Conservation (phyloP, 2,113 vertebrate species). For the Notothenia coriiceps region DNA sequence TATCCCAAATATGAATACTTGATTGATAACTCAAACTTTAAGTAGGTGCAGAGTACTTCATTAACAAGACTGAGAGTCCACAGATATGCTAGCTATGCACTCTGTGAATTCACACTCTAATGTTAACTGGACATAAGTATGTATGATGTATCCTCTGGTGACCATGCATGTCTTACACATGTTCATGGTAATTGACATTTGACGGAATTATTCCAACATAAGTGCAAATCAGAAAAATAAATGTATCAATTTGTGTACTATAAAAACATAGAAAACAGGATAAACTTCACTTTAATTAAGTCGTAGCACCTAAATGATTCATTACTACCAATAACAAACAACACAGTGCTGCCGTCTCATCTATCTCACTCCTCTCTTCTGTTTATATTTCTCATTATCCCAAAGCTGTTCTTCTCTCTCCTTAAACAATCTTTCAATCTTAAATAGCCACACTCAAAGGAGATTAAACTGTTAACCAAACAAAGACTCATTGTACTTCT, state of each 20-base stretch:
- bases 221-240: no score
- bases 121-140: no score
- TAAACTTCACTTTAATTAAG: neutral
- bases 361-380: slow-evolving; percentile 6
- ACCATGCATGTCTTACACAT: neutral
- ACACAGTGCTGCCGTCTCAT: neutral
- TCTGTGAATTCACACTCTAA: no score
- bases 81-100: neutral
- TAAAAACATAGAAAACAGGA: neutral
- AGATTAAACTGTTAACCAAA: slow-evolving; percentile 40
- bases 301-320: neutral
- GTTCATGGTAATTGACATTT: no score
- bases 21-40: neutral
- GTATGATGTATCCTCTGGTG: neutral
- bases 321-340: slow-evolving; percentile 3
- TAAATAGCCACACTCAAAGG: slow-evolving; percentile 4
- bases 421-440: neutral
- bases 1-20: neutral
- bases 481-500: slow-evolving; percentile 40
- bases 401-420: slow-evolving; percentile 15
- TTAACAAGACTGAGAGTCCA: neutral
- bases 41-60: neutral
- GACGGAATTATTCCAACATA: neutral
- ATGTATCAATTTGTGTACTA: neutral
- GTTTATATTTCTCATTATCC: neutral